These are phyloP conservation scores for Alloplasta piceator DNA, from an alignment of 2,888 invertebrate genomes.

Conservation along the genomic window DNA sequence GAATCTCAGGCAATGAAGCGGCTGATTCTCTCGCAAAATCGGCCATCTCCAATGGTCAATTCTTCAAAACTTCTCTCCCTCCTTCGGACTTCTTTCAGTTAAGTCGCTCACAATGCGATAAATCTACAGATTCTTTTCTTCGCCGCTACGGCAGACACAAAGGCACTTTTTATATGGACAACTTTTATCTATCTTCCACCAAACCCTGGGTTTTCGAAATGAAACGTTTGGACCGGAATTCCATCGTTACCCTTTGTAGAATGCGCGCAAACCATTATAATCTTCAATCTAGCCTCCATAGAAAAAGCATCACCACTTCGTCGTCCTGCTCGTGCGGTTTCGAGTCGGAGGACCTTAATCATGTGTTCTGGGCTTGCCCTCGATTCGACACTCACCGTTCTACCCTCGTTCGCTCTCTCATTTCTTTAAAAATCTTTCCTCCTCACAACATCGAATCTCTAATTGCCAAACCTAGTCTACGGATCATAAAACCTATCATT, in stretches of 20 bases:
- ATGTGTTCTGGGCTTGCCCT: slow-evolving; percentile 1
- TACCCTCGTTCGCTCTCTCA: background rate
- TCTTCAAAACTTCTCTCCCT: background rate
- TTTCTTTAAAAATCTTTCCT: slow-evolving; percentile 2
- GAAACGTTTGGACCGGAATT: too few relatives aligned
- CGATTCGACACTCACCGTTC: background rate
- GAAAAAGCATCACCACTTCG: background rate
- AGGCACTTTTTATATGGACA: too few relatives aligned
- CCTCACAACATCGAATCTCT: slow-evolving; percentile 31
- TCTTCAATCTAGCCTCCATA: slow-evolving; percentile 15
- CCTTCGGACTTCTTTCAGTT: slow-evolving; percentile 27
- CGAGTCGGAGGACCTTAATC: slow-evolving; percentile 1
- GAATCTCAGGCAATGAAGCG: slow-evolving; percentile 29
- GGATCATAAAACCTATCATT: too few relatives aligned
- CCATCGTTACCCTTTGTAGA: slow-evolving; percentile 13
- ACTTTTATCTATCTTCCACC: too few relatives aligned
- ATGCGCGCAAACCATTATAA: slow-evolving; percentile 26
- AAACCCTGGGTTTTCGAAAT: too few relatives aligned
- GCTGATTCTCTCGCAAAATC: slow-evolving; percentile 18
- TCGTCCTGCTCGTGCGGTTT: slow-evolving; percentile 6
- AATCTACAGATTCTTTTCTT: too few relatives aligned
- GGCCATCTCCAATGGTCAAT: background rate
- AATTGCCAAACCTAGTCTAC: background rate
- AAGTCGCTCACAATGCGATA: background rate
- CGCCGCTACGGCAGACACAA: too few relatives aligned